phyloP scores from a whole-genome alignment of 2,797 vertebrate species.

The Parotocinclus haroldoi region DNA sequence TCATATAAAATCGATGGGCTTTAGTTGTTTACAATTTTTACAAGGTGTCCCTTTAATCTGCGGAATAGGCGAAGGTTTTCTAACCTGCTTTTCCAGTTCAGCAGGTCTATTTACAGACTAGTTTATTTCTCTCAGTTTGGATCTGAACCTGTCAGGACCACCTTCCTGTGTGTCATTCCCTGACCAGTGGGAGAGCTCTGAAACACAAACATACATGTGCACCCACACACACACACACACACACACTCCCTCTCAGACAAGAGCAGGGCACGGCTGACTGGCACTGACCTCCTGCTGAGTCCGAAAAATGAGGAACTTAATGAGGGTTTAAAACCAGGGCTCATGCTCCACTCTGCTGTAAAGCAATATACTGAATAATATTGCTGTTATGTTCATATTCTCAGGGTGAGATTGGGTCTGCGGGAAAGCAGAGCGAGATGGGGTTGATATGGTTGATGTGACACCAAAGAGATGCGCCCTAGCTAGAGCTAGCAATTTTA shows the following conservation, averaged over 20 bases:
- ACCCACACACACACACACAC: constrained; percentile 26
- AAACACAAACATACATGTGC: constrained; percentile 31
- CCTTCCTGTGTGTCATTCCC: constrained; percentile 62
- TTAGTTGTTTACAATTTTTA: too few relatives aligned
- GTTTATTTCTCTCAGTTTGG: constrained; percentile 36
- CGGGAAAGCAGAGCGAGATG: constrained; percentile 7
- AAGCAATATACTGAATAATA: constrained; percentile 22
- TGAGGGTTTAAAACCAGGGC: constrained; percentile 30
- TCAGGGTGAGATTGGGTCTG: background rate
- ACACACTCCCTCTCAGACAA: background rate
- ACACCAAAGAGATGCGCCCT: constrained; percentile 1
- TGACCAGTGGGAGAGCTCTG: constrained; percentile 55
- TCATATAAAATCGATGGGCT: too few relatives aligned
- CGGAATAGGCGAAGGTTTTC: too few relatives aligned
- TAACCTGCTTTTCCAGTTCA: too few relatives aligned
- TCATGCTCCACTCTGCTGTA: constrained; percentile 20
- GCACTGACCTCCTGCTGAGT: constrained; percentile 35
- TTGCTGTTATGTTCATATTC: constrained; percentile 2
- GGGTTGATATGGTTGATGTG: constrained; percentile 10
- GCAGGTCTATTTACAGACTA: constrained; percentile 21
- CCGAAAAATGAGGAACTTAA: constrained; percentile 39
- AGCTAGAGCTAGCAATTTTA: constrained; percentile 17
- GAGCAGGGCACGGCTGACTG: constrained; percentile 10
- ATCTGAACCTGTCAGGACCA: constrained; percentile 57
- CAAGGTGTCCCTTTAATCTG: too few relatives aligned